Percentiles rank a stretch among this genome's conserved stretches.
Evolutionary conservation across 2,888 invertebrate species (phyloP).

Genomic region (Gymnosoma rotundatum): DNA sequence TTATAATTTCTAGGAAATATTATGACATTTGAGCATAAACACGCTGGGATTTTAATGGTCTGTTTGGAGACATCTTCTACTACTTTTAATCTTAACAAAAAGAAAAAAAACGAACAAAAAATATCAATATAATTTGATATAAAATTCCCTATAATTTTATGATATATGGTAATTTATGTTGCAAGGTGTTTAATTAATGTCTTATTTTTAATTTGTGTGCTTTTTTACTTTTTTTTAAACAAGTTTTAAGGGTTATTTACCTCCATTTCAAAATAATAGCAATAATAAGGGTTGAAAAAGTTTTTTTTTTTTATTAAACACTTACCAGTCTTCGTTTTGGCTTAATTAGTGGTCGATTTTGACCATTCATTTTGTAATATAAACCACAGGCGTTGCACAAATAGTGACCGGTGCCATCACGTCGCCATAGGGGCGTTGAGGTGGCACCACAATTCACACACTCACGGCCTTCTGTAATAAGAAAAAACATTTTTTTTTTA

Average conservation of each 20-base stretch:
- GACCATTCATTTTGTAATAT: slow-evolving; percentile 99
- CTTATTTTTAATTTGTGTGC: background rate
- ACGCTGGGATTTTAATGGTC: slow-evolving; percentile 77
- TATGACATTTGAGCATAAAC: slow-evolving; percentile 80
- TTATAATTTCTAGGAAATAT: slow-evolving; percentile 77
- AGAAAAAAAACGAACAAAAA: background rate
- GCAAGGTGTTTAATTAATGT: slow-evolving; percentile 2
- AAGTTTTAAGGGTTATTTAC: slow-evolving; percentile 21
- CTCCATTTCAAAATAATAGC: background rate
- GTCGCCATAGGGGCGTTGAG: slow-evolving; percentile 96
- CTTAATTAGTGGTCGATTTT: slow-evolving; percentile 99
- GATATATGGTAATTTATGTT: background rate
- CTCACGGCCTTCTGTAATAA: slow-evolving; percentile 93
- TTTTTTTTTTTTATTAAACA: slow-evolving; percentile 76
- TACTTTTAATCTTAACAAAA: background rate
- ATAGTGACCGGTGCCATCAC: slow-evolving; percentile 99
- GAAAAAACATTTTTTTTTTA: slow-evolving; percentile 1
- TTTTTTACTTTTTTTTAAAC: background rate
- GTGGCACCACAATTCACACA: slow-evolving; percentile 99
- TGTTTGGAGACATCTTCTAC: slow-evolving; percentile 68
- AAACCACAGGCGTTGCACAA: slow-evolving; percentile 99
- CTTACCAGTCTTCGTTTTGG: slow-evolving; percentile 99
- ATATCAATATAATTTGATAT: slow-evolving; percentile 14
- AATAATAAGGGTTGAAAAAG: slow-evolving; percentile 36
- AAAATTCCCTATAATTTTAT: slow-evolving; percentile 38